Conservation (phyloP, 2,797 vertebrate genomes). For the Rhadinocentrus ornatus region DNA sequence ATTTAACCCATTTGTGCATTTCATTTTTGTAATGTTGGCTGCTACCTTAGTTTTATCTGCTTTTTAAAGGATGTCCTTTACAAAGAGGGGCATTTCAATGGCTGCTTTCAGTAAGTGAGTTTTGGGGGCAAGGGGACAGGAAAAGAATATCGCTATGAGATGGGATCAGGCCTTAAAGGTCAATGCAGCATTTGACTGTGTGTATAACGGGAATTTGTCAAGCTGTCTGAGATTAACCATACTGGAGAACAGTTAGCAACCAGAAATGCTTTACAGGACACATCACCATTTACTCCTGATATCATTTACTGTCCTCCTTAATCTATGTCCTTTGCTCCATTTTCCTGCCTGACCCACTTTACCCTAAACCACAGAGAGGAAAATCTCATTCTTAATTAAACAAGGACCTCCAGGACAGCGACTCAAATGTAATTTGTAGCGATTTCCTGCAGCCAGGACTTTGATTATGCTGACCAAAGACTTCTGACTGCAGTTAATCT, state of each 20-base stretch:
- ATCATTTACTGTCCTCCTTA: conserved; percentile 3
- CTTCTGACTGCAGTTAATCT: conserved; percentile 82
- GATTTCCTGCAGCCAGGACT: conserved; percentile 73
- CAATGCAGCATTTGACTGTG: neutral
- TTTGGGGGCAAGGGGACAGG: neutral
- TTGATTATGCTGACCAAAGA: conserved; percentile 83
- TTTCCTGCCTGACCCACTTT: conserved; percentile 46
- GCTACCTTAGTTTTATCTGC: neutral
- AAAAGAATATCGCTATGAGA: neutral
- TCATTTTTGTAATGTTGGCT: neutral
- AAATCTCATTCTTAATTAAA: conserved; percentile 84
- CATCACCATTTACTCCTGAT: neutral
- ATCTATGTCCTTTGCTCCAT: conserved; percentile 20
- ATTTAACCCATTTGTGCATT: too few relatives aligned
- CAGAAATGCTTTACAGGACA: neutral
- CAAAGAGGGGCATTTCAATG: neutral
- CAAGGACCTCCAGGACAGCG: conserved; percentile 69
- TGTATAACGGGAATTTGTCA: neutral
- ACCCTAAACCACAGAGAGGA: conserved; percentile 54
- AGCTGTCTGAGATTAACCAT: neutral
- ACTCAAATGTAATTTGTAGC: conserved; percentile 82
- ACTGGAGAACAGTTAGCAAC: neutral
- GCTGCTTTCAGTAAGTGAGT: neutral
- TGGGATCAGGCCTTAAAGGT: neutral
- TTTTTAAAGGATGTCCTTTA: neutral